Evolutionary conservation across 2,113 vertebrate genomes (phyloP).

Genomic region (Engraulis encrasicolus): DNA sequence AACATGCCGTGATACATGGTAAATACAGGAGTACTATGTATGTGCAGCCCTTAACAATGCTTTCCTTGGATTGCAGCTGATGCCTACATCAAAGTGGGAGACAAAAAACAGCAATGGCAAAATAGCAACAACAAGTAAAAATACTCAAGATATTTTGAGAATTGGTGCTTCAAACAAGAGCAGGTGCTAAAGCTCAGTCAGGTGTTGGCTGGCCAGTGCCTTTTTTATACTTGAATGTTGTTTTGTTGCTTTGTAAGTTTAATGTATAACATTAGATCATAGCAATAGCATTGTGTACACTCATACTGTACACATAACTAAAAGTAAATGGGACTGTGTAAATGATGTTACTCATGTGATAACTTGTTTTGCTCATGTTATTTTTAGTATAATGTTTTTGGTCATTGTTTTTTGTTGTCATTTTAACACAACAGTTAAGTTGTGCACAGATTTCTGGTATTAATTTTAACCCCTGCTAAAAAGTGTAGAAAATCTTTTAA

Average conservation of each 20-base stretch:
- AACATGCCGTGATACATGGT: constrained; percentile 8
- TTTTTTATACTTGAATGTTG: constrained; percentile 62
- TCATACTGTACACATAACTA: background rate
- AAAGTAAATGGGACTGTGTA: constrained; percentile 2
- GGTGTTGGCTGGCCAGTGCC: constrained; percentile 64
- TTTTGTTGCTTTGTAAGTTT: constrained; percentile 28
- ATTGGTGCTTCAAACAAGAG: constrained; percentile 44
- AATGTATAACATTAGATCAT: background rate
- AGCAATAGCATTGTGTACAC: background rate
- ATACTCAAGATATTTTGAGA: constrained; percentile 49
- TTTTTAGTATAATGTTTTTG: background rate
- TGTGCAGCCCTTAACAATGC: constrained; percentile 29
- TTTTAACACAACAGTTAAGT: background rate
- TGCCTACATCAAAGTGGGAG: constrained; percentile 34
- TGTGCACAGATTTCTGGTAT: background rate
- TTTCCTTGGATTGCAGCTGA: constrained; percentile 41
- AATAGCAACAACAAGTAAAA: too few relatives aligned
- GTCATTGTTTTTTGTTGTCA: background rate
- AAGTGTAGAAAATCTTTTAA: background rate
- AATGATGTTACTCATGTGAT: background rate
- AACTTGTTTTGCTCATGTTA: background rate
- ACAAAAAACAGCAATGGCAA: constrained; percentile 42
- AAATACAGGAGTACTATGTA: background rate
- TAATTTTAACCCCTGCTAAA: background rate
- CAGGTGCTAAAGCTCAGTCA: constrained; percentile 63